Evolutionary conservation across 2,797 vertebrate genomes (phyloP).

Genomic region (Pseudochirops cupreus): DNA sequence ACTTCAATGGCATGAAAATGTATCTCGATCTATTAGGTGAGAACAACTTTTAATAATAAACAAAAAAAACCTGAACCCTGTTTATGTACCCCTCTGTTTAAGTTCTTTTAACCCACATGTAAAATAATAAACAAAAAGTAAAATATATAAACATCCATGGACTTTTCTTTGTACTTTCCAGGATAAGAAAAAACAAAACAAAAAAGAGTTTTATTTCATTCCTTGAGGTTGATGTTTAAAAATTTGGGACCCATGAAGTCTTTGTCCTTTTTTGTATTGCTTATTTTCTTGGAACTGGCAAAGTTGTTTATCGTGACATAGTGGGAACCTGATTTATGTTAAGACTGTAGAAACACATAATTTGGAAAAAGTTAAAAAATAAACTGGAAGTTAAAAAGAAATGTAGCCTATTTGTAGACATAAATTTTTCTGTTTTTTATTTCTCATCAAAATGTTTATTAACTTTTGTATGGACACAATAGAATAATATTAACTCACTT

Average conservation of each 20-base stretch:
- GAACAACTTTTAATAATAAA: constrained; percentile 15
- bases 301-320: not conserved
- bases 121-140: not conserved
- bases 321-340: constrained; percentile 25
- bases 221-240: constrained; percentile 28
- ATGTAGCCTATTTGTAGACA: constrained; percentile 37
- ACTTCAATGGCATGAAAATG: constrained; percentile 90
- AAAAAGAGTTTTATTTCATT: constrained; percentile 4
- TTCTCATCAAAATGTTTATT: constrained; percentile 35
- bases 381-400: constrained; percentile 44
- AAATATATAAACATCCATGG: not conserved
- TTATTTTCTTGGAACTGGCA: constrained; percentile 45
- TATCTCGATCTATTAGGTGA: constrained; percentile 81
- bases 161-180: not conserved
- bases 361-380: constrained; percentile 41
- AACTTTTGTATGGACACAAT: not conserved
- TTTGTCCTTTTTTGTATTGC: constrained; percentile 47
- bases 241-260: constrained; percentile 39
- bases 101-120: not conserved
- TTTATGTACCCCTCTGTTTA: not conserved
- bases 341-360: constrained; percentile 10
- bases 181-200: not conserved
- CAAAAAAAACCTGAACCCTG: not conserved
- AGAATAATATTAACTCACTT: not conserved
- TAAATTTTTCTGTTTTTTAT: constrained; percentile 11